Evolutionary conservation across 2,797 vertebrate genomes (phyloP).

Genomic region (Tamandua tetradactyla): DNA sequence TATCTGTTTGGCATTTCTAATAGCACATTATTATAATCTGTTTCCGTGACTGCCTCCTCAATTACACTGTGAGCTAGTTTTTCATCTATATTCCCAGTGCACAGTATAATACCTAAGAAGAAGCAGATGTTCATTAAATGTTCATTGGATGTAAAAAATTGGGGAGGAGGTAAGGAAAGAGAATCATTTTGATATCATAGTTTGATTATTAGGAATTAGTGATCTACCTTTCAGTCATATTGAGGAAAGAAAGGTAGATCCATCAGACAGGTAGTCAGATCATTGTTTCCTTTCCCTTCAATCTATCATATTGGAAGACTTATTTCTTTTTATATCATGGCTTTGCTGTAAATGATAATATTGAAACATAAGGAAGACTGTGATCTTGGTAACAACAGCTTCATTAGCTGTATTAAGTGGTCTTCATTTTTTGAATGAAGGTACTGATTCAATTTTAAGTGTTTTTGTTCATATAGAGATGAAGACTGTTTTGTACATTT

Average conservation of each 20-base stretch:
- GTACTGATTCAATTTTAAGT: conserved; percentile 5
- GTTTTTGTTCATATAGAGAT: neutral
- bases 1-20: neutral
- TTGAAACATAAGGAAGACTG: neutral
- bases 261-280: neutral
- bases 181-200: neutral
- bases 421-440: neutral
- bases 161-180: neutral
- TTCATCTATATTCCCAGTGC: neutral
- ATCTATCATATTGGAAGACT: neutral
- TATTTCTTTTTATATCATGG: neutral
- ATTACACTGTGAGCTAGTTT: neutral
- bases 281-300: neutral
- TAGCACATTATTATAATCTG: neutral
- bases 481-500: neutral
- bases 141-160: neutral
- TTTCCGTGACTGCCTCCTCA: neutral
- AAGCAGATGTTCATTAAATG: neutral
- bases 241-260: neutral
- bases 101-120: neutral
- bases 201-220: neutral
- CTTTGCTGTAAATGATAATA: neutral
- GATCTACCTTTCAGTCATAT: neutral
- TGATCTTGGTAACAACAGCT: neutral
- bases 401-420: neutral